Evolutionary conservation across 2,888 invertebrate genomes (phyloP).

Genomic region (Caenorhabditis sulstoni): DNA sequence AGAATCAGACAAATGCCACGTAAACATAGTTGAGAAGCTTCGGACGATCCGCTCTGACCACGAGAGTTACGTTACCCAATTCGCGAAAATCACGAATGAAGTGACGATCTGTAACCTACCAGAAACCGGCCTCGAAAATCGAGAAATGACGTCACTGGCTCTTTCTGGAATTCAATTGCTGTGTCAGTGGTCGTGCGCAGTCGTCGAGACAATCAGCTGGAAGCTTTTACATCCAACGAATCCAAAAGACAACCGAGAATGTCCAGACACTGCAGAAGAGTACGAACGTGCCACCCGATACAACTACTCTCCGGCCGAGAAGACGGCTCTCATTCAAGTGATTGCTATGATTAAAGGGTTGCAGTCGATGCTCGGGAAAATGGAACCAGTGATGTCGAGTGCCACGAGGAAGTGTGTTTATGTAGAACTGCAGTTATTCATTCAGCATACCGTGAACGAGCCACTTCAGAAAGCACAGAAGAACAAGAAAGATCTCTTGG

Average conservation of each 20-base stretch:
- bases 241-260: constrained; percentile 94
- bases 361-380: constrained; percentile 95
- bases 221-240: constrained; percentile 98
- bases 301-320: constrained; percentile 97
- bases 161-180: constrained; percentile 91
- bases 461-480: constrained; percentile 96
- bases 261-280: constrained; percentile 93
- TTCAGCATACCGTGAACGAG: constrained; percentile 91
- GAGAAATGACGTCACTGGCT: constrained; percentile 91
- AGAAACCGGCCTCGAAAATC: constrained; percentile 88
- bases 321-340: constrained; percentile 90
- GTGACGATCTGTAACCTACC: constrained; percentile 84
- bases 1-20: constrained; percentile 83
- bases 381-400: constrained; percentile 96
- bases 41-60: constrained; percentile 95
- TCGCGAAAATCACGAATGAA: constrained; percentile 90
- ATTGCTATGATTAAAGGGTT: constrained; percentile 99
- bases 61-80: constrained; percentile 95
- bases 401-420: constrained; percentile 90
- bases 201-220: constrained; percentile 88
- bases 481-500: constrained; percentile 95
- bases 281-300: constrained; percentile 93
- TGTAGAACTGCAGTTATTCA: constrained; percentile 94
- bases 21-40: constrained; percentile 94
- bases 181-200: constrained; percentile 96